Percentiles rank a stretch among this genome's conserved stretches.
These are phyloP conservation scores for Microvelia longipes DNA, from an alignment of 1,140 invertebrate genomes.

Conservation along the genomic window DNA sequence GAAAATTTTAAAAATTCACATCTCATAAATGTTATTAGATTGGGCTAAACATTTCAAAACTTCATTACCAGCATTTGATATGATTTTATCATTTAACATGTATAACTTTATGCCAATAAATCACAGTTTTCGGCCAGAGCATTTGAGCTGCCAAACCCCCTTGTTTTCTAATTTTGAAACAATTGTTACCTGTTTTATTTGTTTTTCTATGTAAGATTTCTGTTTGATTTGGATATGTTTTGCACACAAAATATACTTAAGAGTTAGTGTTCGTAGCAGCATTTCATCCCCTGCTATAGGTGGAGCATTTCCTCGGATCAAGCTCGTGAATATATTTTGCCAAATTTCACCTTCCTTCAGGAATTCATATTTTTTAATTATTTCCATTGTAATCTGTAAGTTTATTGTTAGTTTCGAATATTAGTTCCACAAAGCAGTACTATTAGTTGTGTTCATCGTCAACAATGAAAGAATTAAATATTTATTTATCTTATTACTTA, in stretches of 20 bases:
- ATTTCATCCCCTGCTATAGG: background rate
- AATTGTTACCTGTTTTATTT: slow-evolving; percentile 5
- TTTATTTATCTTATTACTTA: background rate
- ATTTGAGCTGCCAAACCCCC: too few species aligned
- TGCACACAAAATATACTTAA: slow-evolving; percentile 5
- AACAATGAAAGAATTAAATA: background rate
- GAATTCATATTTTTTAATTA: slow-evolving; percentile 9
- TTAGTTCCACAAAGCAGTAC: background rate
- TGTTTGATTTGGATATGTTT: slow-evolving; percentile 4
- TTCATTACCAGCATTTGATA: too few species aligned
- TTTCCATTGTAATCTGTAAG: slow-evolving; percentile 10
- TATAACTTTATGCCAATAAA: too few species aligned
- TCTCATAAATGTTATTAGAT: too few species aligned
- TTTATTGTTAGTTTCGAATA: background rate
- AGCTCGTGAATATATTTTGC: background rate
- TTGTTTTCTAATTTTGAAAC: too few species aligned
- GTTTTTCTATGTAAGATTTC: background rate
- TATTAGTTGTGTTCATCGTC: background rate
- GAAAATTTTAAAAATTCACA: too few species aligned
- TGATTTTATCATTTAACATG: too few species aligned
- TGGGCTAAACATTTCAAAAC: too few species aligned
- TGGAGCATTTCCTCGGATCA: background rate
- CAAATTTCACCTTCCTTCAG: slow-evolving; percentile 12
- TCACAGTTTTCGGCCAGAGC: too few species aligned
- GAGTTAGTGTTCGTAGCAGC: background rate